Evolutionary conservation across 2,888 invertebrate species (phyloP), one percentile per base, ranked within the genome.

Genomic region (Drosophila putrida): DNA sequence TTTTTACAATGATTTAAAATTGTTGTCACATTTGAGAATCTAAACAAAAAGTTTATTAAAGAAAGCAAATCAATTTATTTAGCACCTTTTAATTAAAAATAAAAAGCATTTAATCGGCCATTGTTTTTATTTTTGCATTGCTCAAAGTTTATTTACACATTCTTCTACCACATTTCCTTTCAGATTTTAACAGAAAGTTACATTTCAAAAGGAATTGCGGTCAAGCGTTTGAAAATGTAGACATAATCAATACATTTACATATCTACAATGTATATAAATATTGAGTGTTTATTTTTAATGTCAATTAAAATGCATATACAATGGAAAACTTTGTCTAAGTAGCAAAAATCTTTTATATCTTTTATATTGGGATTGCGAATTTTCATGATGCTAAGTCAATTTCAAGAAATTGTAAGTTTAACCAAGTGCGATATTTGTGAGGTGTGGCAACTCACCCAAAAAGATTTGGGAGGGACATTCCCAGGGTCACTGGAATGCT

Each of bases 251-350:
- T n/a, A 10, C 43, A 43, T 43, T 25, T 10, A 44, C 8, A 28
- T n/a, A 28, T 4, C 1, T 27, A 11, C 3, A 15, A n/a, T 25
- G 27, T 8, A 28, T 11, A 9, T 2, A 31, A 46, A 10, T 41
- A 61, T 53, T 27, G 13, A 15, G 4, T 6, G 28, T 5, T 20
- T 35, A 10, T 15, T 46, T 51, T 15, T 28, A 9, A 51, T 13
- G 27, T 35, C 39, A 28, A 61, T 65, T 65, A 28, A 51, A 61
- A 61, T 46, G 33, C 8, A 35, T 39, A 20, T 41, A 13, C 25
- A 25, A 20, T n/a, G 10, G 11, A 4, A 41, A 41, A 28, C 51
- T 47, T 54, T 33, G 4, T 31, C n/a, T 20, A 9, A 20, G 27
- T 47, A 9, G 31, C 10, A 31, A 3, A 15, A 11, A 33, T 11